Evolutionary conservation across 2,888 invertebrate genomes (phyloP).

Genomic region (Xestia ashworthii): DNA sequence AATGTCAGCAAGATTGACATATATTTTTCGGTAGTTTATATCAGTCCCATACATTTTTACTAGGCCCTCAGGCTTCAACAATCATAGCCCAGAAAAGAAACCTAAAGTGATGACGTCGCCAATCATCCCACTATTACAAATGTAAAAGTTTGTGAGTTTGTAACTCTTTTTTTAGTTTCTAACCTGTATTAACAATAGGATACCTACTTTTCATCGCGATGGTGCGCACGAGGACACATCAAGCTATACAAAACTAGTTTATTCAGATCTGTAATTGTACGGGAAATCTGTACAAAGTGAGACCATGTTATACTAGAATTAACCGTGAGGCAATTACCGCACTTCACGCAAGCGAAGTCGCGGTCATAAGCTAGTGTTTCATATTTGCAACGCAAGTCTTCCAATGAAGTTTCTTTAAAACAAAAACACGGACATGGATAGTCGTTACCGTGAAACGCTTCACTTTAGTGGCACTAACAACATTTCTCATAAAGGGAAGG

Average conservation of each 20-base stretch:
- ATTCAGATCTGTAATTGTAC: no score
- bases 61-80: neutral
- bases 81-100: neutral
- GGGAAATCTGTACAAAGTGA: no score
- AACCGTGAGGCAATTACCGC: neutral
- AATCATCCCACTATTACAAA: no score
- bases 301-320: no score
- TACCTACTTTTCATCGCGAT: neutral
- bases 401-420: neutral
- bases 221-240: no score
- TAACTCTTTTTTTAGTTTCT: neutral
- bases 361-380: neutral
- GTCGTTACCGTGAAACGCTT: slow-evolving; percentile 21
- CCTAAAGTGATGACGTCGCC: neutral
- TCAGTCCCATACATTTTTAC: neutral
- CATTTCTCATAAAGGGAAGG: slow-evolving; percentile 12
- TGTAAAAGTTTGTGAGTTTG: no score
- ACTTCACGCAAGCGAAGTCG: neutral
- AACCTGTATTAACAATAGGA: neutral
- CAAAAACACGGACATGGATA: slow-evolving; percentile 5
- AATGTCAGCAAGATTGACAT: neutral
- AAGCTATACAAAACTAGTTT: no score
- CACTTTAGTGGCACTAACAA: slow-evolving; percentile 26
- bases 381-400: neutral
- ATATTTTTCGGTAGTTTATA: neutral